Base-by-base conservation (phyloP, 2,797 vertebrate genomes). In the Ctenopoma multispine region DNA sequence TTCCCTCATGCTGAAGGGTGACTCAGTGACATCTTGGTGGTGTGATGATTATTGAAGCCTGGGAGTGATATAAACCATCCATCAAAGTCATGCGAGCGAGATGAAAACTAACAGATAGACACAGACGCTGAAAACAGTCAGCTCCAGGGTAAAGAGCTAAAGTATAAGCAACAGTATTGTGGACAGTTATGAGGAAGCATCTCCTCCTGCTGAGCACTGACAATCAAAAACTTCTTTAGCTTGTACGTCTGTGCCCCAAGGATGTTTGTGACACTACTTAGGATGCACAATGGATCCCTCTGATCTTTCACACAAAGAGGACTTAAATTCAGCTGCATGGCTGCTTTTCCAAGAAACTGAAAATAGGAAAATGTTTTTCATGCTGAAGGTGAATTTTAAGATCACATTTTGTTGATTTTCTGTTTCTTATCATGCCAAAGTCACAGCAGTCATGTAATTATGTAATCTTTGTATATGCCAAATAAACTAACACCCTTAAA, bases 41-140 rank as follows among this genome's bases (percentile, higher is more conserved):
- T 64, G 65, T 72, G 72, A 83, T 83, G 83, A 82, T 82, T 66
- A 69, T 44, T 63, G 43, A 81, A 69, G 38, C 41, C 73, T 50
- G 41, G 60, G 47, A 63, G 69, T 21, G 53, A 80, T 62, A 40
- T n/a, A 54, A 65, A 62, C n/a, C 72, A 80, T 85, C 77, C 79
- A 73, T 84, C 85, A 79, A 12, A 31, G 65, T 78, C 77, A 29
- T 29, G 40, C 20, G 1, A 50, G 55, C 46, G 53, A 59, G 62
- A 79, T 79, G 72, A 76, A 74, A 75, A 58, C n/a, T 51, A 18
- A 48, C 40, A 12, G 18, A 73, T 31, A 57, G 58, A 73, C 58
- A 63, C 4, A 43, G 43, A 71, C 23, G 15, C 55, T 40, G 65
- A 64, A 60, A 38, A 34, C 55, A 46, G 34, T 57, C 20, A n/a